phyloP scores from a whole-genome alignment of 2,888 invertebrate species.

The Caenorhabditis afra region DNA sequence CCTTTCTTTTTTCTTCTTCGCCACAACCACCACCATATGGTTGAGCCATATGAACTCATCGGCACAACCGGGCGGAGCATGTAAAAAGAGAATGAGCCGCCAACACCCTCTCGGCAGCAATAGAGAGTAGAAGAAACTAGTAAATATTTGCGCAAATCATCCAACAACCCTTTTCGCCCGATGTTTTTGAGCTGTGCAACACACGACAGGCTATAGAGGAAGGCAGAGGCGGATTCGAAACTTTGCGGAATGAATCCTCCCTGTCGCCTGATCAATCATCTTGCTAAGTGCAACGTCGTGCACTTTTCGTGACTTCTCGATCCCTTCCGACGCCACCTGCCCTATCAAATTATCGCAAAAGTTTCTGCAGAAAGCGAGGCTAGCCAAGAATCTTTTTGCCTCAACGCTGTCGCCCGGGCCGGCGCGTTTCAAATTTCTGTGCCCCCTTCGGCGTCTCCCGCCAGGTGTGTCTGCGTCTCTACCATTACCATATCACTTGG shows the following conservation, averaged over 20 bases:
- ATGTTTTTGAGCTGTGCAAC: constrained; percentile 1
- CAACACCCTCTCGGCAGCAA: constrained; percentile 20
- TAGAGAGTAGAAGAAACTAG: constrained; percentile 27
- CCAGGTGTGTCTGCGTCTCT: constrained; percentile 37
- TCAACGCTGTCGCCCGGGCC: neutral
- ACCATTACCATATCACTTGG: constrained; percentile 53
- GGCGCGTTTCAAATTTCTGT: constrained; percentile 45
- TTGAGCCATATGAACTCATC: constrained; percentile 49
- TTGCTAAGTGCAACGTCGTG: constrained; percentile 29
- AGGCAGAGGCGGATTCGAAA: neutral
- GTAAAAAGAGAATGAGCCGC: constrained; percentile 43
- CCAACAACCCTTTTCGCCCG: constrained; percentile 24
- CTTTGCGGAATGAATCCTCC: neutral
- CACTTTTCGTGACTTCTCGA: constrained; percentile 21
- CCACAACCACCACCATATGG: constrained; percentile 52
- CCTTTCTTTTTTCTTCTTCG: constrained; percentile 45
- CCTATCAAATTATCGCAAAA: constrained; percentile 49
- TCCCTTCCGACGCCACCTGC: constrained; percentile 4
- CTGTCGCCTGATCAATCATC: constrained; percentile 33
- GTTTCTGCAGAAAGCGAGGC: constrained; percentile 14
- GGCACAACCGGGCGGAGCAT: neutral
- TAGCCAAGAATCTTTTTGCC: constrained; percentile 9
- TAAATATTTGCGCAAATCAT: constrained; percentile 51
- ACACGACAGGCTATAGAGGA: neutral
- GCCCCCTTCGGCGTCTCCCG: constrained; percentile 24